Percentiles rank a stretch among this genome's conserved stretches.
Evolutionary conservation across 2,888 invertebrate species (phyloP).

Genomic region (Drosophila lacicola): DNA sequence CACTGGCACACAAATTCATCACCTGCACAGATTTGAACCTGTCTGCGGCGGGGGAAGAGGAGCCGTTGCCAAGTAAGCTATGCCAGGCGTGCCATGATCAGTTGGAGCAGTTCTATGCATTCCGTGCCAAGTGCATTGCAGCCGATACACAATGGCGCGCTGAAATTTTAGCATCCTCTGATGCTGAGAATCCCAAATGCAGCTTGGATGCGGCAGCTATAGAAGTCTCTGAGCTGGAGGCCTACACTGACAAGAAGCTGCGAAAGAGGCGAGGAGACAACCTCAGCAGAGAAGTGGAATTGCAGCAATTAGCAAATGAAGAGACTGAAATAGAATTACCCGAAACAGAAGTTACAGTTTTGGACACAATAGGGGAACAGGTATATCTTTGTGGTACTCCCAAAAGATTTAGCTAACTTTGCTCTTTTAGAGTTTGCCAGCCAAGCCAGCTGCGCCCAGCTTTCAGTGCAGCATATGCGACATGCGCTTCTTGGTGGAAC

Average conservation of each 20-base stretch:
- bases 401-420: background rate
- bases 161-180: background rate
- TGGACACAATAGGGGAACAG: background rate
- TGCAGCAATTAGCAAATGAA: background rate
- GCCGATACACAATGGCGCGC: constrained; percentile 31
- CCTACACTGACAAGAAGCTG: no score
- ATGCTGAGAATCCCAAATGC: background rate
- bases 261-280: no score
- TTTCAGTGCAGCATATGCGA: constrained; percentile 68
- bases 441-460: background rate
- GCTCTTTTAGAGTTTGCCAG: background rate
- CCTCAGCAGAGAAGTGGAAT: background rate
- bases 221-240: no score
- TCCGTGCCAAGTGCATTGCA: constrained; percentile 37
- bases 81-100: constrained; percentile 27
- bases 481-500: constrained; percentile 55
- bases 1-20: constrained; percentile 59
- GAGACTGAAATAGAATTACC: constrained; percentile 1
- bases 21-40: constrained; percentile 50
- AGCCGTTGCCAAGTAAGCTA: constrained; percentile 28
- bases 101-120: constrained; percentile 33
- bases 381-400: background rate
- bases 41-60: constrained; percentile 31
- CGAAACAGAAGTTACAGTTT: background rate
- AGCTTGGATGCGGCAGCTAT: background rate